Base-by-base conservation (phyloP, 2,113 vertebrate species). In the Hemichromis elongatus region DNA sequence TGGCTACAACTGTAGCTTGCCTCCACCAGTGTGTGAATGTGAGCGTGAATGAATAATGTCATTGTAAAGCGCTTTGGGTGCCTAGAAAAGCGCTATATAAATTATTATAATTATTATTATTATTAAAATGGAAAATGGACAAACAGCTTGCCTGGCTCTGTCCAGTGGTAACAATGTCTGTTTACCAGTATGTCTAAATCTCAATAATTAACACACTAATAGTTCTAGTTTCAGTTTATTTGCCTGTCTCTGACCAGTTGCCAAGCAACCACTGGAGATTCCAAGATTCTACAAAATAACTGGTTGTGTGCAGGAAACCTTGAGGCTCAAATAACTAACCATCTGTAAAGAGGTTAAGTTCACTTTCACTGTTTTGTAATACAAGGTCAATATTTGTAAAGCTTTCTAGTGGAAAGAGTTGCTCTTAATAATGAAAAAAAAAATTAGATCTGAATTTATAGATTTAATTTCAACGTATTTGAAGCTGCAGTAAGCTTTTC, bases 201-300 rank as follows among this genome's bases (percentile, higher is more conserved):
- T 10, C 54, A 47, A 53, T 85, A 80, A 80, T 85, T 85, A 85
- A 85, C 75, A 79, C 82, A 66, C 9, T 50, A 75, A 75, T 80
- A 68, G 14, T 37, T 7, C 42, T 85, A 50, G 28, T 73, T 73
- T 81, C 35, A 13, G 10, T 56, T 85, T 61, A 56, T 85, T 85
- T 77, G 42, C 12, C 21, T 81, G 21, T 57, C 30, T 75, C 63
- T 47, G 50, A 86, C 18, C 66, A 81, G 79, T 81, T 86, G 42
- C 84, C 78, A 59, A 70, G 84, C 45, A 33, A 81, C 66, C n/a
- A 40, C 28, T 59, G 13, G 24, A 16, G 4, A 56, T 28, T 55
- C 21, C 24, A 79, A 45, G 57, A 56, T 13, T 14, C 14, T 40
- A 37, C 24, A 16, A 59, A 61, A 10, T 37, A 30, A 30, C 24